Evolutionary conservation across 2,888 invertebrate species (phyloP).

Genomic region (Odiellus spinosus): DNA sequence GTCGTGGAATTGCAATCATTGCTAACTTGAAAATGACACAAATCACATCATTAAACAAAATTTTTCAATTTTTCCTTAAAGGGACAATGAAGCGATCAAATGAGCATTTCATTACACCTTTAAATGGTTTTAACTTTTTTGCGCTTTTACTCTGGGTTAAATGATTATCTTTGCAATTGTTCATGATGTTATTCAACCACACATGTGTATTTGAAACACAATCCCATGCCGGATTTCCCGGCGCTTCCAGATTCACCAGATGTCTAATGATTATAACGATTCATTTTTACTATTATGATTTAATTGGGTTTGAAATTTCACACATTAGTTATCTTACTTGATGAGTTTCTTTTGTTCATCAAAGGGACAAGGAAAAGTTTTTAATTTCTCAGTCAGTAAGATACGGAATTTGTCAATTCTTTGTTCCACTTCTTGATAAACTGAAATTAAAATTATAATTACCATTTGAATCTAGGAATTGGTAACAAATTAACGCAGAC

Average conservation of each 20-base stretch:
- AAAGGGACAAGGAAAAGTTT: conserved; percentile 75
- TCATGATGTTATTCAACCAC: conserved; percentile 52
- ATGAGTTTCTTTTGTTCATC: conserved; percentile 92
- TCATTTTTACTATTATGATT: no score
- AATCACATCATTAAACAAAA: no score
- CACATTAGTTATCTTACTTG: conserved; percentile 35
- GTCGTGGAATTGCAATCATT: no score
- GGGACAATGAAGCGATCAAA: no score
- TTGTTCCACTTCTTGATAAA: conserved; percentile 77
- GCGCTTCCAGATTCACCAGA: conserved; percentile 54
- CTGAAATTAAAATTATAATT: conserved; percentile 30
- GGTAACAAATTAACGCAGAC: conserved; percentile 17
- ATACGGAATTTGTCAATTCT: conserved; percentile 64
- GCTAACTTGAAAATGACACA: background rate
- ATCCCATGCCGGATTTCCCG: conserved; percentile 90
- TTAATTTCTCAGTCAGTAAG: conserved; percentile 61
- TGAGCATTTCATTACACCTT: no score
- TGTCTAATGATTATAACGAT: conserved; percentile 33
- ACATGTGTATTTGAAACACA: conserved; percentile 70
- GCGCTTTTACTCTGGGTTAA: conserved; percentile 29
- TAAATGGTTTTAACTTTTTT: no score
- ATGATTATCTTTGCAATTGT: conserved; percentile 47
- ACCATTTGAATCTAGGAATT: conserved; percentile 54
- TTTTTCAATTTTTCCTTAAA: no score
- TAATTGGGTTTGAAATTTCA: no score